Base-by-base conservation (phyloP, 2,888 invertebrate species). In the Eristalis intricaria region DNA sequence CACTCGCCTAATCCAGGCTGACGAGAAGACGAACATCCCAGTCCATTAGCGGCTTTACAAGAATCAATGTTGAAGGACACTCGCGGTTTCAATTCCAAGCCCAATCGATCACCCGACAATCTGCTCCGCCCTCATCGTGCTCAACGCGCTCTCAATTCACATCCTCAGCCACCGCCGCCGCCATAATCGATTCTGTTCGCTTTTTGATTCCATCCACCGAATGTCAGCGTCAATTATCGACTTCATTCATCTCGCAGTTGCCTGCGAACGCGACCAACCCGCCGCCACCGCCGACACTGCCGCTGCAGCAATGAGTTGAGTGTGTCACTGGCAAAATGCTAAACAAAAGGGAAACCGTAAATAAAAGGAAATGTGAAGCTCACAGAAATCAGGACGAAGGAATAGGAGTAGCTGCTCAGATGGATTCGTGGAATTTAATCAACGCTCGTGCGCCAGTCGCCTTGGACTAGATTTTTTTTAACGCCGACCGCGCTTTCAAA, bases 381-480 rank as follows among this genome's bases (percentile, higher is more conserved):
- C 60, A 60, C 23, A 13, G 26, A 56, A 80, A 75, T 4, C 50
- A 73, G 63, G 60, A 69, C 76, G 61, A 77, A 82, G 73, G 69
- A 76, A 63, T 81, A 60, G 68, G 69, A 85, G 77, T 68, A 80
- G 70, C 65, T 38, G 15, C 26, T 4, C 68, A 58, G 60, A 65
- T 65, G 65, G 50, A 85, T 74, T 77, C 82, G 69, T 69, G 71
- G n/a, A 61, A 82, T 77, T 82, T 82, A 77, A 85, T 85, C 82
- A 85, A 73, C 69, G 69, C 73, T 77, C 73, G 69, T 71, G 69
- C 64, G 23, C 60, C 13, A 23, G 13, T 85, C 63, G 85, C 85
- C 85, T 82, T 85, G 85, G 82, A 85, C 82, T 82, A 85, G 77
- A 77, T 85, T 82, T 50, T 43, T 50, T 50, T 50, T 50, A 43